Conservation (phyloP, 1,140 invertebrate genomes). For the Ips typographus region DNA sequence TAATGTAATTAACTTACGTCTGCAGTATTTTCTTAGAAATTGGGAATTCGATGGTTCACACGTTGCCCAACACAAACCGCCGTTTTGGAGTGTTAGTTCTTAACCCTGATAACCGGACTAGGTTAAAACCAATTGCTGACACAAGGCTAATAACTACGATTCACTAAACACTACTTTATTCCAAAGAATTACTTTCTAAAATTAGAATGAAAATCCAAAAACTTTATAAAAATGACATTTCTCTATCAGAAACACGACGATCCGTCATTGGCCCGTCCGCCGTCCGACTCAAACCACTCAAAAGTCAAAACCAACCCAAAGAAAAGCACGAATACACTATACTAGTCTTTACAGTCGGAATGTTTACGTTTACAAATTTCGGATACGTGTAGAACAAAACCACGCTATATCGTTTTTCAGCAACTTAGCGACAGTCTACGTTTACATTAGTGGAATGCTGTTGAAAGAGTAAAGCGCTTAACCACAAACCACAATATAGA, state of each 20-base stretch:
- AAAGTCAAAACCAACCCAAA: neutral
- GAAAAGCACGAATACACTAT: no score
- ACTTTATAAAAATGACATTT: neutral
- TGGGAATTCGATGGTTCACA: neutral
- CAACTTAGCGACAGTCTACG: no score
- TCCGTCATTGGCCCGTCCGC: neutral
- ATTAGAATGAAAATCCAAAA: conserved; percentile 2
- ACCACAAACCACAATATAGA: no score
- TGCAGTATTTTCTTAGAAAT: conserved; percentile 5
- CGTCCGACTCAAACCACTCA: neutral
- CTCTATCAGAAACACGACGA: conserved; percentile 1
- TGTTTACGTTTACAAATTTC: no score
- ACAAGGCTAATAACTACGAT: neutral
- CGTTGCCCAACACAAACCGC: neutral
- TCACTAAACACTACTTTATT: neutral
- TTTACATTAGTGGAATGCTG: no score
- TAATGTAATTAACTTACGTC: conserved; percentile 4
- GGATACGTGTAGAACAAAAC: no score
- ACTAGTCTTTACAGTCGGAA: no score
- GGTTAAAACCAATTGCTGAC: neutral
- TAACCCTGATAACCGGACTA: neutral
- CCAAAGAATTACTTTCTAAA: neutral
- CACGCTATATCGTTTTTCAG: no score
- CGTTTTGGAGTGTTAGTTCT: neutral
- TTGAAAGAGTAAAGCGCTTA: no score